Base-by-base conservation (phyloP, 2,113 vertebrate species). In the Vicugna pacos region DNA sequence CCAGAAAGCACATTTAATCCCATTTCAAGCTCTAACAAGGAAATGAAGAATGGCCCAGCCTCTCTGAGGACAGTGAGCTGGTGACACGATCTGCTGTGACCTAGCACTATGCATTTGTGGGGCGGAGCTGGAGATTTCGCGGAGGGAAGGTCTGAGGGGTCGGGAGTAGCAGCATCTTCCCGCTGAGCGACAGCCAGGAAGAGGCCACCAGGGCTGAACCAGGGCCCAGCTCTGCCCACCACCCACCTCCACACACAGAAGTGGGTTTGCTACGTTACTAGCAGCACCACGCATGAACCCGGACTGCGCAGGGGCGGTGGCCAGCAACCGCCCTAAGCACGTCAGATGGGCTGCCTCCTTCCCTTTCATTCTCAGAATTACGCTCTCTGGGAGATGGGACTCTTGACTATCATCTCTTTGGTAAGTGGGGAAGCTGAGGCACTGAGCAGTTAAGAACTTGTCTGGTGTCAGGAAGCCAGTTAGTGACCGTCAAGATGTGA, bases 141-240 rank as follows among this genome's bases (percentile, higher is more conserved):
- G 16, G 26, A 42, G 35, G 24, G 17, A 22, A 19, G 5, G 50
- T 42, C 11, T 17, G 13, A 65, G 8, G 7, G 15, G 35, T 38
- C 0, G 0, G 3, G 7, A 22, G 8, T 2, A 0, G 20, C 4
- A n/a, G 28, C 75, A 19, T n/a, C 13, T 17, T 24, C 6, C 32
- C 16, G 28, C 48, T 3, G 2, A 50, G 52, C 70, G 19, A n/a
- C 38, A 38, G 4, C 62, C 38, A 16, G 24, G n/a, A 14, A 28
- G 67, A 8, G 30, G 10, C 75, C 30, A 6, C 8, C 24, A 50
- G 82, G 50, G 20, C 42, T 76, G 14, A 3, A 1, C 42, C 15
- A 5, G 60, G 52, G 7, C 19, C 20, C 54, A 1, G n/a, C 48
- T 67, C 15, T 30, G n/a, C 15, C 73, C 32, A 65, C 48, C 42